phyloP scores from a whole-genome alignment of 2,113 vertebrate genomes.

The Pogona vitticeps region DNA sequence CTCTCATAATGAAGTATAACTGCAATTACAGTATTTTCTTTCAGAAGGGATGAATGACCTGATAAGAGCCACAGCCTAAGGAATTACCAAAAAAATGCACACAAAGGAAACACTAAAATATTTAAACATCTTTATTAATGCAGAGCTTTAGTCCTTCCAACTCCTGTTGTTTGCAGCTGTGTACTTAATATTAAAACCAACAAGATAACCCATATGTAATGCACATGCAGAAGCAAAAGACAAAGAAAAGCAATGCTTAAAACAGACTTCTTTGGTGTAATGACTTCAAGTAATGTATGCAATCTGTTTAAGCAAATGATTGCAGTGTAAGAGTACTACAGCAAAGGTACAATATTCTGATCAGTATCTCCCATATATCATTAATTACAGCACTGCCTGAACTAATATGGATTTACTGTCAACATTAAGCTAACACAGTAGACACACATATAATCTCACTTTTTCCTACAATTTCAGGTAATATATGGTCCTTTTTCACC shows the following conservation, averaged over 20 bases:
- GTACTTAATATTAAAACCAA: conserved; percentile 33
- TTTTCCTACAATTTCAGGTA: background rate
- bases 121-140: conserved; percentile 22
- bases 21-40: background rate
- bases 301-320: background rate
- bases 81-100: background rate
- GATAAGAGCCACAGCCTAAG: accelerated
- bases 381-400: background rate
- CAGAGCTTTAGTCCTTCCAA: background rate
- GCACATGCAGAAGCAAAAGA: background rate
- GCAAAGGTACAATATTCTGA: background rate
- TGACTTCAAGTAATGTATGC: background rate
- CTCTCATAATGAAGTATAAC: background rate
- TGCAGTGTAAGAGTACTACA: background rate
- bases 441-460: background rate
- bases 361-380: background rate
- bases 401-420: background rate
- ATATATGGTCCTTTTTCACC: background rate
- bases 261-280: background rate
- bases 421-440: background rate
- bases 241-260: background rate
- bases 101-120: background rate
- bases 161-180: background rate
- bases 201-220: background rate
- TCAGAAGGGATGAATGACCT: background rate